phyloP scores from a whole-genome alignment of 2,888 invertebrate genomes.

The Cartodere bifasciata region DNA sequence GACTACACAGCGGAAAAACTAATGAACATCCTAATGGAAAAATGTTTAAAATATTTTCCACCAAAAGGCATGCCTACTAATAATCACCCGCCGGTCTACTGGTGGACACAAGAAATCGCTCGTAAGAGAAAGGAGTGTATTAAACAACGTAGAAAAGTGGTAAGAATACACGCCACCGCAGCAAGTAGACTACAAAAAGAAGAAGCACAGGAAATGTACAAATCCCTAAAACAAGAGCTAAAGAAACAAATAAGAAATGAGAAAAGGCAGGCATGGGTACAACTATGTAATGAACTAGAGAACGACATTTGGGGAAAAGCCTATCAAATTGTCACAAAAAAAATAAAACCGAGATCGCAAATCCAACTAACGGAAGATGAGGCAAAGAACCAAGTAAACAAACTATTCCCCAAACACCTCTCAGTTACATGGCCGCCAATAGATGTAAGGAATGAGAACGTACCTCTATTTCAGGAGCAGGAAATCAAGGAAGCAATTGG shows the following conservation, averaged over 20 bases:
- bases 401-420: constrained; percentile 1
- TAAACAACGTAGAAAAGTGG: constrained; percentile 3
- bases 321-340: constrained; percentile 7
- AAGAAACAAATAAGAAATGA: background rate
- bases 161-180: constrained; percentile 2
- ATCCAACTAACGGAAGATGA: background rate
- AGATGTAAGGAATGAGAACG: background rate
- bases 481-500: constrained; percentile 9
- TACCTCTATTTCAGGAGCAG: constrained; percentile 7
- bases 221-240: constrained; percentile 4
- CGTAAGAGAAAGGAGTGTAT: constrained; percentile 2
- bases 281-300: constrained; percentile 2
- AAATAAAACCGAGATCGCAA: background rate
- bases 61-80: background rate
- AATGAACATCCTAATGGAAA: no score
- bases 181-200: background rate
- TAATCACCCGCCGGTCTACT: constrained; percentile 2
- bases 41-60: no score
- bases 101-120: constrained; percentile 5
- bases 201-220: background rate
- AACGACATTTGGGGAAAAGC: constrained; percentile 7
- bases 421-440: background rate
- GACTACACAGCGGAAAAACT: no score
- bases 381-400: background rate
- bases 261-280: constrained; percentile 3